Conservation (phyloP, 2,113 vertebrate species). For the Sander lucioperca region DNA sequence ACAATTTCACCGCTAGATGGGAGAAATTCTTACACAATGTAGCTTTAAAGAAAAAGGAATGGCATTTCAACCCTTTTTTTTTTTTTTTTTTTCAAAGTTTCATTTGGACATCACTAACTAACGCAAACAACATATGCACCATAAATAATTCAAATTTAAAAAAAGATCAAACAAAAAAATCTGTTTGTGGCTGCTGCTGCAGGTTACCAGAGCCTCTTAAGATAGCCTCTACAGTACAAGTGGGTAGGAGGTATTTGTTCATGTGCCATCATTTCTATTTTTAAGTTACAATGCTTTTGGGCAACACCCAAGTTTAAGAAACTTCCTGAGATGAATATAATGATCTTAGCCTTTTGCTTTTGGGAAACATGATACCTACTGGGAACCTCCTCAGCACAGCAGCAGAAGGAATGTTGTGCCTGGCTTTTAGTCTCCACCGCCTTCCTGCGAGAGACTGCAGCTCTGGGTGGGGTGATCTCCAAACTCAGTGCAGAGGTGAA, state of each 20-base stretch:
- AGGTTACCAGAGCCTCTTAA: neutral
- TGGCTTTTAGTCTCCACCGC: constrained; percentile 4
- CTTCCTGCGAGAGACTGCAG: neutral
- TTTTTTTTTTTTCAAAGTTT: no score
- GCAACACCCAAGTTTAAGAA: neutral
- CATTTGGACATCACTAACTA: no score
- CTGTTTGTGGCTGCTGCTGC: no score
- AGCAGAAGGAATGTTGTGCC: constrained; percentile 7
- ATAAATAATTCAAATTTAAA: neutral
- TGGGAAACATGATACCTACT: constrained; percentile 55
- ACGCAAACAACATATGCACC: neutral
- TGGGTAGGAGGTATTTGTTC: neutral
- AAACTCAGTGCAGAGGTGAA: constrained; percentile 23
- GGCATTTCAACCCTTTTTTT: no score
- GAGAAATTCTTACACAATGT: no score
- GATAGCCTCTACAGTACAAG: neutral
- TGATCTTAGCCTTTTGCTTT: neutral
- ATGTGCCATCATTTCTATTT: neutral
- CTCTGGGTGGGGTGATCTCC: constrained; percentile 63
- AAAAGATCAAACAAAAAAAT: neutral
- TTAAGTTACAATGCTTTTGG: neutral
- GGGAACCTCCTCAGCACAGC: constrained; percentile 39
- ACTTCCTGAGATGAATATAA: neutral
- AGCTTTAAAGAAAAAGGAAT: no score
- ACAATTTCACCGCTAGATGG: no score